These are phyloP conservation scores for Hyperoplus immaculatus DNA, from an alignment of 2,797 vertebrate species.

Conservation along the genomic window DNA sequence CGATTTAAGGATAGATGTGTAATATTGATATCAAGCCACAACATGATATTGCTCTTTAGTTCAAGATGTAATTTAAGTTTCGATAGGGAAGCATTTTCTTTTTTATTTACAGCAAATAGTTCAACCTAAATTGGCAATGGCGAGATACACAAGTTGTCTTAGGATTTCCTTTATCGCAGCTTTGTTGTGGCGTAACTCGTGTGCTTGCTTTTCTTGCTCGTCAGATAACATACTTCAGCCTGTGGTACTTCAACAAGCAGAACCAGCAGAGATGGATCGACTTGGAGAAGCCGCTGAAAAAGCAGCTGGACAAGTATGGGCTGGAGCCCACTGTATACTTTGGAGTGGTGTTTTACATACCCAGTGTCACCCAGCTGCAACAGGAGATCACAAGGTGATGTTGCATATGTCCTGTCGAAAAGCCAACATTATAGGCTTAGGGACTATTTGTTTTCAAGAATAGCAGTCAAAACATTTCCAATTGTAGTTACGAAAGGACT, in stretches of 20 bases:
- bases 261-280: constrained; percentile 98
- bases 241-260: constrained; percentile 99
- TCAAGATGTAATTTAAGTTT: neutral
- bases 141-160: neutral
- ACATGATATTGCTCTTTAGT: neutral
- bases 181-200: constrained; percentile 31
- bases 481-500: neutral
- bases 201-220: constrained; percentile 26
- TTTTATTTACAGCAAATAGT: neutral
- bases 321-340: constrained; percentile 97
- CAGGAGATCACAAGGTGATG: constrained; percentile 97
- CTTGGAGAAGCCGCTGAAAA: constrained; percentile 97
- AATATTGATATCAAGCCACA: neutral
- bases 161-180: neutral
- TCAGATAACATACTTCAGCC: constrained; percentile 96
- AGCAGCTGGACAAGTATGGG: constrained; percentile 98
- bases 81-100: neutral
- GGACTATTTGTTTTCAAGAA: neutral
- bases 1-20: neutral
- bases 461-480: neutral
- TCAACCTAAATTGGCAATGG: neutral
- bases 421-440: neutral
- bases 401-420: constrained; percentile 22
- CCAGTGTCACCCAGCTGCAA: constrained; percentile 93
- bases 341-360: constrained; percentile 97